Base-by-base conservation (phyloP, 2,113 vertebrate genomes). In the Eira barbara region DNA sequence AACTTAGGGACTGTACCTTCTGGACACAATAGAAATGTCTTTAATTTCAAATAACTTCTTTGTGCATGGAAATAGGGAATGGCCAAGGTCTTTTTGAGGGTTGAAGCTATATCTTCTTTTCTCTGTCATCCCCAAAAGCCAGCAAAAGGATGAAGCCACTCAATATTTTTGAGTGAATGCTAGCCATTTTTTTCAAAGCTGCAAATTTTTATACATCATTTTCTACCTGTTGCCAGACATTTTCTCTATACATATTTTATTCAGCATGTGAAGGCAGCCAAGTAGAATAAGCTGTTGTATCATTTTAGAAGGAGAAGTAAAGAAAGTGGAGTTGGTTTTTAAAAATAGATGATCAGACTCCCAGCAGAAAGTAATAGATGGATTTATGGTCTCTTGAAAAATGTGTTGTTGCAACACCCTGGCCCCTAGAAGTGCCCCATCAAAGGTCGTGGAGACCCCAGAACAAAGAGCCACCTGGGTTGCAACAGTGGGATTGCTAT, bases 61-160 rank as follows among this genome's bases (percentile, higher is more conserved):
- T 0, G 2, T 15, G 13, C 21, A 36, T 5, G 31, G 27, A 52
- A 45, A 36, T 13, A 39, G 20, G 6, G 69, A 0, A 0, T 9
- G 21, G 6, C 1, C 1, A 4, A 67, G 34, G 4, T 42, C 23
- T 61, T n/a, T 31, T 12, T 45, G 71, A 71, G 47, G 21, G 27
- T 21, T 42, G 69, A 65, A 39, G 1, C 81, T 34, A 0, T 31
- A 27, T 57, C 74, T 55, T 81, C 25, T 47, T 73, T 29, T 13
- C 14, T 52, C 29, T 34, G 36, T n/a, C 59, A 2, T 80, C 9
- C 25, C 25, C 17, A 4, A 7, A 36, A 65, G 2, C 7, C 49
- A 29, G 39, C 36, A 45, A 81, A 71, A 8, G 23, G 42, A 25
- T 13, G 17, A 10, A 7, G 3, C 42, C 49, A 15, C 71, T n/a